phyloP scores from a whole-genome alignment of 2,888 invertebrate genomes.

The Cephalotes varians region DNA sequence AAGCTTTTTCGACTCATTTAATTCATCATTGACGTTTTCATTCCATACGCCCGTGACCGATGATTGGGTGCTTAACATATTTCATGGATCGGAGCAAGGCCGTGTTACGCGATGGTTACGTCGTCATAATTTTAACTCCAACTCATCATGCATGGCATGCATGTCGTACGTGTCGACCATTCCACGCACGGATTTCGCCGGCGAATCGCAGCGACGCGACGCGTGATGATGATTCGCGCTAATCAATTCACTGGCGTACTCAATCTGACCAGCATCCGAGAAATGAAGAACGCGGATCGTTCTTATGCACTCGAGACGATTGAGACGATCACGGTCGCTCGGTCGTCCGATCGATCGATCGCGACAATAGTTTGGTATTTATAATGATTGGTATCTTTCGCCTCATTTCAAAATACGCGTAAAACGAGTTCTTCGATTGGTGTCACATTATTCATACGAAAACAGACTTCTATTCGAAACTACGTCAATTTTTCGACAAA shows the following conservation, averaged over 20 bases:
- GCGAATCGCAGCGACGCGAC: constrained; percentile 59
- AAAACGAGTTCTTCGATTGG: background rate
- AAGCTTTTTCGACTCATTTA: constrained; percentile 25
- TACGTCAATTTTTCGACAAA: background rate
- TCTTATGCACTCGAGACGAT: constrained; percentile 24
- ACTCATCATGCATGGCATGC: constrained; percentile 46
- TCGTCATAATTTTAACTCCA: constrained; percentile 69
- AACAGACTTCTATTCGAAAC: constrained; percentile 44
- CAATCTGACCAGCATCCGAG: constrained; percentile 80
- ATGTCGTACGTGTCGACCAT: constrained; percentile 53
- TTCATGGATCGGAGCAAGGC: constrained; percentile 36
- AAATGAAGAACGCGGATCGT: constrained; percentile 49
- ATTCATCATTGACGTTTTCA: constrained; percentile 51
- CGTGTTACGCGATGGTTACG: constrained; percentile 68
- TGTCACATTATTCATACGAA: constrained; percentile 28
- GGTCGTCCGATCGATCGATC: background rate
- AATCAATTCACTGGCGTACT: constrained; percentile 80
- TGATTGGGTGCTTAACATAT: constrained; percentile 45
- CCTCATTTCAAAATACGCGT: background rate
- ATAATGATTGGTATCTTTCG: constrained; percentile 53
- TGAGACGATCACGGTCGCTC: constrained; percentile 58
- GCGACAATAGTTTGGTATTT: constrained; percentile 60
- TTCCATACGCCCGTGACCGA: constrained; percentile 68
- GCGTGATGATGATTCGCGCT: constrained; percentile 79
- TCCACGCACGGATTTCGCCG: constrained; percentile 62